A percentile compares a stretch with the other conserved stretches of the same genome.
Conservation (phyloP, 2,888 invertebrate species). For the Chydorus sphaericus region DNA sequence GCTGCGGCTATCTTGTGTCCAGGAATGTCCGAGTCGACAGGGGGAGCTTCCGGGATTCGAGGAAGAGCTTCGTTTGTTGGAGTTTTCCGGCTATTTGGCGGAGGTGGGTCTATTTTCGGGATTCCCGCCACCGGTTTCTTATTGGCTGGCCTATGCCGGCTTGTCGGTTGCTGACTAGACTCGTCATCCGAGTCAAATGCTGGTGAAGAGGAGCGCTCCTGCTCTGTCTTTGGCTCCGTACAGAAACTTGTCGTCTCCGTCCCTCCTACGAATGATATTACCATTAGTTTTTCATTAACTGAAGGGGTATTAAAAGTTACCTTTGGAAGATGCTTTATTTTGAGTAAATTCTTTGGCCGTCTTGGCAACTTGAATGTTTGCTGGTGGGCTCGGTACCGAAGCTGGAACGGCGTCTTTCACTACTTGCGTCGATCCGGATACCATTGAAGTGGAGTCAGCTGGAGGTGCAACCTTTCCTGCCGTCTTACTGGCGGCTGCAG, state of each 20-base stretch:
- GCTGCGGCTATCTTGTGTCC: not conserved
- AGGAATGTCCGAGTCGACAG: conserved; percentile 44
- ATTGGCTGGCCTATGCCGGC: conserved; percentile 19
- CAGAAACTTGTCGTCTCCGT: conserved; percentile 32
- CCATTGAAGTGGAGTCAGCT: too few relatives aligned
- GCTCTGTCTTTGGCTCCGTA: conserved; percentile 16
- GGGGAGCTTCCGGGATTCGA: conserved; percentile 43
- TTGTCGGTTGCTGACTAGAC: conserved; percentile 21
- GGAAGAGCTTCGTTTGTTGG: conserved; percentile 32
- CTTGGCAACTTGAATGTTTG: too few relatives aligned
- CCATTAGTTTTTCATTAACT: too few relatives aligned
- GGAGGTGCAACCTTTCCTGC: not conserved
- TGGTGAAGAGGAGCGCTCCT: conserved; percentile 32
- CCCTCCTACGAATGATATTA: too few relatives aligned
- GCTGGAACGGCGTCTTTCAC: too few relatives aligned
- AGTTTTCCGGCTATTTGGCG: conserved; percentile 14
- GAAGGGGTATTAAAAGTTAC: too few relatives aligned
- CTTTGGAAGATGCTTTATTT: conserved; percentile 39
- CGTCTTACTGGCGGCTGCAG: conserved; percentile 18
- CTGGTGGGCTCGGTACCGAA: conserved; percentile 20
- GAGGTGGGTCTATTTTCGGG: conserved; percentile 20
- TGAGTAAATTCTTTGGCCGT: too few relatives aligned
- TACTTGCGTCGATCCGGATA: too few relatives aligned
- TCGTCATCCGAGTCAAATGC: conserved; percentile 93
- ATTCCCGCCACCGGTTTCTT: conserved; percentile 24